Evolutionary conservation across 2,113 vertebrate genomes (phyloP).

Genomic region (Orientallactaga bullata): DNA sequence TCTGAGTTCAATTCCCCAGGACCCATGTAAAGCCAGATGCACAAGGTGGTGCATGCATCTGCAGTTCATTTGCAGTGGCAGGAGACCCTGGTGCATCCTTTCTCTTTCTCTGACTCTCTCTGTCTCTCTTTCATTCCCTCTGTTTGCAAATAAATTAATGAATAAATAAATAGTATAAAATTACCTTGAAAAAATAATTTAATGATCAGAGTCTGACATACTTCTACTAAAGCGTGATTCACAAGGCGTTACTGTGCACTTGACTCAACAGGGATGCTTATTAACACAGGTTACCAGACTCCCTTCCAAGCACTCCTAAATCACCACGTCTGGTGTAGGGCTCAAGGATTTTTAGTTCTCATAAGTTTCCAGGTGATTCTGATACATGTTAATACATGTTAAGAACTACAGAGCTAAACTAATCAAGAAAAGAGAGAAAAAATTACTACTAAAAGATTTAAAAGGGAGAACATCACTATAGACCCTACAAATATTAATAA

Average conservation of each 20-base stretch:
- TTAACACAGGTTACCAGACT: background rate
- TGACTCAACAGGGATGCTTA: background rate
- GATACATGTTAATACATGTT: background rate
- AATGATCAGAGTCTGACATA: background rate
- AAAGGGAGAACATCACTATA: background rate
- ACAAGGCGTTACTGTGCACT: background rate
- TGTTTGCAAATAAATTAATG: no score
- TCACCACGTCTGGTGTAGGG: background rate
- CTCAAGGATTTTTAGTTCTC: background rate
- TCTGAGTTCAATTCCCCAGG: no score
- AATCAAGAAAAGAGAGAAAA: no score
- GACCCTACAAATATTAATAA: background rate
- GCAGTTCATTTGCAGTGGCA: no score
- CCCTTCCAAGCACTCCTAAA: background rate
- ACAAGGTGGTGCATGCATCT: no score
- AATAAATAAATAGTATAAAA: no score
- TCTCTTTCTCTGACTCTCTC: no score
- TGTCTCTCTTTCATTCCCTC: no score
- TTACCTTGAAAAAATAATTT: no score
- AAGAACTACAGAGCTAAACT: background rate
- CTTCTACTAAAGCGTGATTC: background rate
- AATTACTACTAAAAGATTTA: background rate
- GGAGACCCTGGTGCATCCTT: no score
- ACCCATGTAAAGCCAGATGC: no score
- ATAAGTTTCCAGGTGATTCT: background rate